Base-by-base conservation (phyloP, 2,797 vertebrate genomes). In the Hylomyscus alleni region DNA sequence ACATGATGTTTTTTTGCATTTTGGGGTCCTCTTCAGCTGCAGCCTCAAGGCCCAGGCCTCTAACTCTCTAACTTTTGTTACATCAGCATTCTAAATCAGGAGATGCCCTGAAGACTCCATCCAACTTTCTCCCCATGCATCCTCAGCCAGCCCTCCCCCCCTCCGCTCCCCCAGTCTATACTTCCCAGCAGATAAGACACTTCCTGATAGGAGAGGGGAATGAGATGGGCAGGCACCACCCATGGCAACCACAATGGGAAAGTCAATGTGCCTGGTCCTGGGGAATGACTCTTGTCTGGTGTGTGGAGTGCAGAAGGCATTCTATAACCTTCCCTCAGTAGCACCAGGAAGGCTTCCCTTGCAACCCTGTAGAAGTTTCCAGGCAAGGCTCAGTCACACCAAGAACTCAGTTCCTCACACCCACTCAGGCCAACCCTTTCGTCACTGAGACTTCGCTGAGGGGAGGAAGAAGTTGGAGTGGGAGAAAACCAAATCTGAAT, bases 401-500 rank as follows among this genome's bases (percentile, higher is more conserved):
- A 62, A 12, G 14, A 87, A 50, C 1, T 86, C 87, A 37, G 0
- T 80, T 87, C 24, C 1, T 6, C 1, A 86, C 40, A 83, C 54
- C 67, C 44, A 76, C 85, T 85, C 62, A 29, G 37, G 37, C 14
- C 65, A 80, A 29, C 52, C 17, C 34, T 88, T 95, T 62, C 31
- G 37, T 50, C 54, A 54, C n/a, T 40, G 67, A 90, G 56, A 44
- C 40, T 91, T 91, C 72, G 9, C 58, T 69, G 58, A 15, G 8
- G 22, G 24, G 4, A 44, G 22, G 40, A 24, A 78, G 34, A 80
- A 47, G 75, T 72, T 54, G 19, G 34, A 82, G 34, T 17, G 17
- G 80, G 9, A 31, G 76, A 94, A 62, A 95, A 58, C 29, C n/a
- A 52, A 89, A 54, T 89, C 94, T 62, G 81, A 78, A 73, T 82